Evolutionary conservation across 2,888 invertebrate species (phyloP).

Genomic region (Lasioglossum vierecki): DNA sequence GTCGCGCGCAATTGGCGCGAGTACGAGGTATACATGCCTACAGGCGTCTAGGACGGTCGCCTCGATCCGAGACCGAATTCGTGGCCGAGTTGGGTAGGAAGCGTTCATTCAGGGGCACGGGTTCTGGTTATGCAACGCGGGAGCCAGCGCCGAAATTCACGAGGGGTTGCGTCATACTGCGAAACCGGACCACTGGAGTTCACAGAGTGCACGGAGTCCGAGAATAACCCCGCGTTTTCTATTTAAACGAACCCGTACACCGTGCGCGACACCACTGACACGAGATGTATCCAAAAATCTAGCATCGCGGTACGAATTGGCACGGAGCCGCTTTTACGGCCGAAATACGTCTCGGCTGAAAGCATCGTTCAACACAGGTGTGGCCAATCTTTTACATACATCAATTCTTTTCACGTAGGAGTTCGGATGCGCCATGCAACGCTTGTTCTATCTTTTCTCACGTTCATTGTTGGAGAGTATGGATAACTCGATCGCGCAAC

Average conservation of each 20-base stretch:
- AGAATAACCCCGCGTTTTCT: slow-evolving; percentile 37
- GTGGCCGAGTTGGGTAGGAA: background rate
- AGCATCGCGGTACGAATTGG: background rate
- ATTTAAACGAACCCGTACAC: background rate
- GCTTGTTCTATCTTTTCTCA: too few species aligned
- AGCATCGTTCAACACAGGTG: background rate
- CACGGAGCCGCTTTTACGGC: background rate
- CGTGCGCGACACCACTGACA: background rate
- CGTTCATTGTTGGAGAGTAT: too few species aligned
- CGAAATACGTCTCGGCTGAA: background rate
- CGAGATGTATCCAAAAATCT: background rate
- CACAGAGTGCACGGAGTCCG: slow-evolving; percentile 23
- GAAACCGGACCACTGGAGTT: slow-evolving; percentile 44
- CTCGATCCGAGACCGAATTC: background rate
- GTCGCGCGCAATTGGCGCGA: background rate
- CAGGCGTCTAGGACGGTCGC: background rate
- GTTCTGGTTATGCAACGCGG: slow-evolving; percentile 24
- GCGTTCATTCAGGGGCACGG: background rate
- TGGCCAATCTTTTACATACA: too few species aligned
- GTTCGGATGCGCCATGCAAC: too few species aligned
- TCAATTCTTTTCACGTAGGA: too few species aligned
- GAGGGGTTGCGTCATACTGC: slow-evolving; percentile 57
- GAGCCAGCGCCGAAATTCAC: slow-evolving; percentile 15
- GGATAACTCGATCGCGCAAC: too few species aligned
- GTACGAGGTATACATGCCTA: background rate